phyloP scores from a whole-genome alignment of 2,797 vertebrate genomes.

The Dendrocincla fuliginosa region DNA sequence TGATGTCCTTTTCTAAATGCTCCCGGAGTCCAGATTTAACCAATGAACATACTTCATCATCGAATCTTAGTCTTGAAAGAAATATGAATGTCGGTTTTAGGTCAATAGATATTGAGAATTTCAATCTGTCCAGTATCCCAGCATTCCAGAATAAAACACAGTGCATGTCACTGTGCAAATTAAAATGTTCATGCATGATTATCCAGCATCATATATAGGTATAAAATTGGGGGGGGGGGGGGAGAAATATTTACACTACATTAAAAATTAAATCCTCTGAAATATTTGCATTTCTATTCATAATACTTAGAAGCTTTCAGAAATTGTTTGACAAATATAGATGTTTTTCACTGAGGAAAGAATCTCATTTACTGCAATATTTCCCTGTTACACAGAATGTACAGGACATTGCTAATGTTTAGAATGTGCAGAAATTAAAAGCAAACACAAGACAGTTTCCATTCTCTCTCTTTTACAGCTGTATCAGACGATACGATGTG shows the following conservation, averaged over 20 bases:
- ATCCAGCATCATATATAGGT: not conserved
- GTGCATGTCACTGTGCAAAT: not conserved
- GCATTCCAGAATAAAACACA: not conserved
- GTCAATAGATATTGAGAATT: not conserved
- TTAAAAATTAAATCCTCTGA: not conserved
- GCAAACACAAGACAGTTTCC: constrained; percentile 11
- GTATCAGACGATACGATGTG: not conserved
- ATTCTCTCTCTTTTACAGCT: not conserved
- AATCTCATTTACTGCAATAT: not conserved
- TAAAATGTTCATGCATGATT: not conserved
- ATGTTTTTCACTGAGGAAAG: not conserved
- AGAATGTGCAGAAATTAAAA: constrained; percentile 46
- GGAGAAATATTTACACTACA: not conserved
- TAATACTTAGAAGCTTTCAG: not conserved
- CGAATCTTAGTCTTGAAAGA: not conserved
- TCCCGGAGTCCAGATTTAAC: constrained; percentile 3
- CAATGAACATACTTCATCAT: not conserved
- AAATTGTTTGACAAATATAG: not conserved
- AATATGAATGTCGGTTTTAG: not conserved
- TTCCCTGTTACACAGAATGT: not conserved
- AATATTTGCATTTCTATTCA: constrained; percentile 25
- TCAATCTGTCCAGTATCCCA: not conserved
- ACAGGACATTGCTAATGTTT: not conserved
- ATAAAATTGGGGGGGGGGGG: not conserved
- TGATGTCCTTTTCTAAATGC: constrained; percentile 12